These are phyloP conservation scores for Habroteleia sp. DNA, from an alignment of 2,888 invertebrate species.

Conservation along the genomic window DNA sequence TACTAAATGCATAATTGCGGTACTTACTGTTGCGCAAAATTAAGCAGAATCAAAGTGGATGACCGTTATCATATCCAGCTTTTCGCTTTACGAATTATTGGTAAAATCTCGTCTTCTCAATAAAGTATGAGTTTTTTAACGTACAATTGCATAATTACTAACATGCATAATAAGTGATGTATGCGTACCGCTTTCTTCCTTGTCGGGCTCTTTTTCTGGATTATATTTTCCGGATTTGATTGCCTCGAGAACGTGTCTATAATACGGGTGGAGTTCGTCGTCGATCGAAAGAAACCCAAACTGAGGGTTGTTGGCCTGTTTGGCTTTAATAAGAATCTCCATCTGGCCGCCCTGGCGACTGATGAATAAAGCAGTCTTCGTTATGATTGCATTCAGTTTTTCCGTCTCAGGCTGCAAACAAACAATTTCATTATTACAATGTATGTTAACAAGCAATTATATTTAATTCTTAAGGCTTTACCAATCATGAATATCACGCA, in stretches of 20 bases:
- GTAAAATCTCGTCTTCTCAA: conserved; percentile 68
- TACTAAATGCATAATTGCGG: conserved; percentile 64
- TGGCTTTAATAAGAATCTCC: conserved; percentile 99
- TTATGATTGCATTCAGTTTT: conserved; percentile 96
- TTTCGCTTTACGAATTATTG: conserved; percentile 67
- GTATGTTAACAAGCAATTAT: too few relatives aligned
- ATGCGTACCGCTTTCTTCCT: conserved; percentile 80
- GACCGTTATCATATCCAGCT: conserved; percentile 75
- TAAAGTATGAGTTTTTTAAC: conserved; percentile 64
- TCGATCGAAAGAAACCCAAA: conserved; percentile 96
- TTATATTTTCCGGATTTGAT: conserved; percentile 86
- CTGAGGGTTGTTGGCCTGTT: conserved; percentile 95
- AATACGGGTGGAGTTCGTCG: conserved; percentile 92
- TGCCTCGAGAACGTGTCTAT: conserved; percentile 88
- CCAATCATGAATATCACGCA: too few relatives aligned
- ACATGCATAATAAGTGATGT: conserved; percentile 62
- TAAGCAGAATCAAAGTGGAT: conserved; percentile 78
- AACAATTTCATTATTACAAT: conserved; percentile 21
- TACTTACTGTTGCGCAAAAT: conserved; percentile 76
- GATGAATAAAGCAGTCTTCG: conserved; percentile 95
- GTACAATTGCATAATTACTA: conserved; percentile 62
- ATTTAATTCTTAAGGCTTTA: too few relatives aligned
- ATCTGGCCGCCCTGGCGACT: conserved; percentile 96
- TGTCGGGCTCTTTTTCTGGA: conserved; percentile 80
- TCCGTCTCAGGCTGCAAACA: conserved; percentile 88